phyloP scores from a whole-genome alignment of 92 coral and sea anemone species.

The Ricordea florida region DNA sequence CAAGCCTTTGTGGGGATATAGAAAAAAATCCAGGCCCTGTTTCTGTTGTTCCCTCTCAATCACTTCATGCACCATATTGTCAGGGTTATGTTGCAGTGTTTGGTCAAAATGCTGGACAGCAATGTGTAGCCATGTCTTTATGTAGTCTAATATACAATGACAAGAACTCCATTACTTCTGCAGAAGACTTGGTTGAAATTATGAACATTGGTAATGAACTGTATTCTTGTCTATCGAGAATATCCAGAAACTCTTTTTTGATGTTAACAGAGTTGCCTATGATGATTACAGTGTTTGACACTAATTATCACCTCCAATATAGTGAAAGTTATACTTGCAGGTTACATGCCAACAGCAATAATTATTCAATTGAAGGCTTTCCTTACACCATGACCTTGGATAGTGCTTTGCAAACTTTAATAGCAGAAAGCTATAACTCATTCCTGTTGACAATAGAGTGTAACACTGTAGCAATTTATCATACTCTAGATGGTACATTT shows the following conservation, averaged over 20 bases:
- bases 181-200: constrained; percentile 24
- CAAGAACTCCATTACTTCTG: constrained; percentile 21
- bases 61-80: constrained; percentile 57
- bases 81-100: constrained; percentile 53
- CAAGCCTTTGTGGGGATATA: constrained; percentile 22
- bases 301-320: constrained; percentile 31
- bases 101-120: constrained; percentile 61
- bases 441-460: constrained; percentile 36
- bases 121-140: constrained; percentile 63
- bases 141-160: constrained; percentile 34
- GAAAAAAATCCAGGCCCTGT: constrained; percentile 25
- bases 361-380: constrained; percentile 15
- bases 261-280: constrained; percentile 57
- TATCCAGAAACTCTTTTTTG: constrained; percentile 29
- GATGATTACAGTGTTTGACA: constrained; percentile 30
- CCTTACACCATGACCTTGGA: constrained; percentile 50
- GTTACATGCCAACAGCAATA: constrained; percentile 24
- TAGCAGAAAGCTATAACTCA: constrained; percentile 38
- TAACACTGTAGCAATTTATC: constrained; percentile 38
- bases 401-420: constrained; percentile 44
- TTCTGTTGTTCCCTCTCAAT: constrained; percentile 35
- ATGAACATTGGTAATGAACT: constrained; percentile 58
- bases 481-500: constrained; percentile 3
- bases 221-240: constrained; percentile 33
- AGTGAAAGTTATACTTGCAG: constrained; percentile 43